phyloP scores from a whole-genome alignment of 2,888 invertebrate genomes.

The Oscheius sp. region DNA sequence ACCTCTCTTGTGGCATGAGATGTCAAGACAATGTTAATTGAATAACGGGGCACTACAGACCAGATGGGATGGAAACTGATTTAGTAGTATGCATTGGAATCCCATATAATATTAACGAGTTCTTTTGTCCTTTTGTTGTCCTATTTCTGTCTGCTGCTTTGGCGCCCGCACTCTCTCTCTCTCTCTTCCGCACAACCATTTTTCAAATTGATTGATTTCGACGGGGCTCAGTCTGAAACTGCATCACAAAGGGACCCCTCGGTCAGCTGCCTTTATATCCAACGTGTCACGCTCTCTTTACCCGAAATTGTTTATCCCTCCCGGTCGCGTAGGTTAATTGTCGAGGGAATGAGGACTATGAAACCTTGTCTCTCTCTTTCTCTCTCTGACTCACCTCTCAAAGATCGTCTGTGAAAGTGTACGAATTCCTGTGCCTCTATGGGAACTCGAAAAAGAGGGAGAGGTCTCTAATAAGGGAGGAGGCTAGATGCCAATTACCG shows the following conservation, averaged over 20 bases:
- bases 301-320: constrained; percentile 19
- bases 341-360: not conserved
- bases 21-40: too few species aligned
- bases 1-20: too few species aligned
- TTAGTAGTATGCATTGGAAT: too few species aligned
- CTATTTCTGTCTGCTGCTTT: constrained; percentile 14
- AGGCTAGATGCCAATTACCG: not conserved
- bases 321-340: constrained; percentile 7
- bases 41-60: too few species aligned
- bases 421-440: not conserved
- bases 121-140: constrained; percentile 18
- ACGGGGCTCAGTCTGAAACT: not conserved
- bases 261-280: constrained; percentile 21
- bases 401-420: not conserved
- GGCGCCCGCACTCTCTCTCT: not conserved
- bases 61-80: too few species aligned
- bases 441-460: constrained; percentile 1
- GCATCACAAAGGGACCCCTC: too few species aligned
- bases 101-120: not conserved
- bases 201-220: constrained; percentile 4
- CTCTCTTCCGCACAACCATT: constrained; percentile 6
- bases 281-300: constrained; percentile 14
- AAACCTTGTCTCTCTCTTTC: not conserved
- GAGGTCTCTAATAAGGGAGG: not conserved
- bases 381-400: constrained; percentile 9